Conservation (phyloP, 2,888 invertebrate species). For the Xestia ashworthii region DNA sequence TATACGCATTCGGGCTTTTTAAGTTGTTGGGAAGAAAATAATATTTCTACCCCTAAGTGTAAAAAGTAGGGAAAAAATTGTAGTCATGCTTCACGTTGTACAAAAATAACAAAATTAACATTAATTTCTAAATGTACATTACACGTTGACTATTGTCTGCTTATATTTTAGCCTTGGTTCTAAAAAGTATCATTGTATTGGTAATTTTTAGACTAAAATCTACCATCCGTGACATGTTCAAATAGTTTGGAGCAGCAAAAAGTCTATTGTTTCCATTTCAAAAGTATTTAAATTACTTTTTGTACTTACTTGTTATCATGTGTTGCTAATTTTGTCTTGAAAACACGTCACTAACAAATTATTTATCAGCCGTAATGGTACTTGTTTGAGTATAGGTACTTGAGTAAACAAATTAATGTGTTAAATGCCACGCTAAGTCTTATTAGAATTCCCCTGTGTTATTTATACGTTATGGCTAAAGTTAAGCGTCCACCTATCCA, state of each 20-base stretch:
- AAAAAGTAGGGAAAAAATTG: too few relatives aligned
- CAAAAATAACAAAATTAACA: constrained; percentile 1
- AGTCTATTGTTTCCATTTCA: constrained; percentile 3
- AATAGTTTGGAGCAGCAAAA: constrained; percentile 8
- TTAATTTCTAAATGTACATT: constrained; percentile 11
- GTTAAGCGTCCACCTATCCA: too few relatives aligned
- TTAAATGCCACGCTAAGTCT: too few relatives aligned
- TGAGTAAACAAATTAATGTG: too few relatives aligned
- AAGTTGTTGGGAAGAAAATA: too few relatives aligned
- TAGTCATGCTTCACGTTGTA: too few relatives aligned
- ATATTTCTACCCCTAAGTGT: too few relatives aligned
- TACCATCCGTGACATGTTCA: constrained; percentile 12
- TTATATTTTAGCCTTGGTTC: constrained; percentile 32
- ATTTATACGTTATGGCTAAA: too few relatives aligned
- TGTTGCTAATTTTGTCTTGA: constrained; percentile 10
- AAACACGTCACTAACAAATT: background rate
- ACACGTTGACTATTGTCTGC: constrained; percentile 8
- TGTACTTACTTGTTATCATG: too few relatives aligned
- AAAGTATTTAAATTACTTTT: constrained; percentile 1
- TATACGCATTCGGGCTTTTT: too few relatives aligned
- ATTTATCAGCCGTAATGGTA: background rate
- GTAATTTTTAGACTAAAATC: constrained; percentile 17
- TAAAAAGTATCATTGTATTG: constrained; percentile 17
- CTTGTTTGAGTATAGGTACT: too few relatives aligned
- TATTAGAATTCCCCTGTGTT: too few relatives aligned